Evolutionary conservation across 2,888 invertebrate species (phyloP).

Genomic region (Atrina japonica): DNA sequence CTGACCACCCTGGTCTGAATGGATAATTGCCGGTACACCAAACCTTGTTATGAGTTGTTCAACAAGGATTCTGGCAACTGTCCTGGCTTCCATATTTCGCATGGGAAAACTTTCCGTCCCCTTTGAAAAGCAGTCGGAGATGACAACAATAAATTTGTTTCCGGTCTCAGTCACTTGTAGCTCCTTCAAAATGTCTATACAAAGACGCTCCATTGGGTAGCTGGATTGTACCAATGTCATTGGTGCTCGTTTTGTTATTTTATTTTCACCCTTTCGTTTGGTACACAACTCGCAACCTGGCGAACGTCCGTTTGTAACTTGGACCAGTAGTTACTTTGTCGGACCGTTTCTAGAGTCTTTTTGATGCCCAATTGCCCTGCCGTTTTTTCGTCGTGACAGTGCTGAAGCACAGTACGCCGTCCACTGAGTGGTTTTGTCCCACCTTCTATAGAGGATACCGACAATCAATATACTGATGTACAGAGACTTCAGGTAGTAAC

Average conservation of each 20-base stretch:
- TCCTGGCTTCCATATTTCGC: conserved; percentile 32
- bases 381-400: conserved; percentile 20
- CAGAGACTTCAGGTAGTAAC: conserved; percentile 8
- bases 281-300: conserved; percentile 23
- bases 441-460: conserved; percentile 10
- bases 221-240: conserved; percentile 32
- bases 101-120: conserved; percentile 42
- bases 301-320: conserved; percentile 25
- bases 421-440: conserved; percentile 10
- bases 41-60: conserved; percentile 37
- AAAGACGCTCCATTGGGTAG: conserved; percentile 14
- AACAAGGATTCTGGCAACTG: conserved; percentile 40
- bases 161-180: conserved; percentile 35
- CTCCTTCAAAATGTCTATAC: conserved; percentile 36
- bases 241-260: conserved; percentile 31
- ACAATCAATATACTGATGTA: not conserved
- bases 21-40: conserved; percentile 36
- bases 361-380: conserved; percentile 26
- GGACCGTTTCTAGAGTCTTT: conserved; percentile 24
- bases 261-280: conserved; percentile 28
- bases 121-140: conserved; percentile 45
- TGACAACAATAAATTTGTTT: conserved; percentile 40
- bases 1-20: conserved; percentile 43
- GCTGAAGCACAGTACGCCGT: conserved; percentile 15
- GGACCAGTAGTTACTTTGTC: conserved; percentile 28